Percentiles rank a stretch among this genome's conserved stretches.
Evolutionary conservation across 2,797 vertebrate genomes (phyloP).

Genomic region (Clarias laeviceps): DNA sequence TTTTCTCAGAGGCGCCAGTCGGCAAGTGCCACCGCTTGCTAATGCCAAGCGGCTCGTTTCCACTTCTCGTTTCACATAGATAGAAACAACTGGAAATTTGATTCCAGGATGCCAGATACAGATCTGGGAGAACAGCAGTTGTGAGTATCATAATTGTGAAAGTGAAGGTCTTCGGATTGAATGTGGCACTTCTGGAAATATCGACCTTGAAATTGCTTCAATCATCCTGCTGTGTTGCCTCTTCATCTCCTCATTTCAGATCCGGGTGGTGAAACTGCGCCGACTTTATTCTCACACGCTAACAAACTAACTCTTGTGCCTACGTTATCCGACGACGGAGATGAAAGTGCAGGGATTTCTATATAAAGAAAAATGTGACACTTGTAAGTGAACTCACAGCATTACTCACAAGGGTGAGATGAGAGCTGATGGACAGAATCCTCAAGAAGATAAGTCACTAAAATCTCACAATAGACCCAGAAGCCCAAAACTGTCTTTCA

Average conservation of each 20-base stretch:
- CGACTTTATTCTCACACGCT: constrained; percentile 19
- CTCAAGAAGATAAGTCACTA: not conserved
- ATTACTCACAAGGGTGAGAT: not conserved
- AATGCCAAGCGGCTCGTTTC: constrained; percentile 19
- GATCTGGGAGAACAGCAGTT: constrained; percentile 1
- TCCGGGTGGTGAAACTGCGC: constrained; percentile 3
- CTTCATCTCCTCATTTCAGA: constrained; percentile 1
- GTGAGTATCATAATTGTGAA: constrained; percentile 24
- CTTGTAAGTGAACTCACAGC: not conserved
- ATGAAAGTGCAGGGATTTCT: not conserved
- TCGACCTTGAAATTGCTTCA: constrained; percentile 38
- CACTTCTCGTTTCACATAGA: constrained; percentile 11
- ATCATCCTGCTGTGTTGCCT: constrained; percentile 18
- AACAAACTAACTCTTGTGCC: not conserved
- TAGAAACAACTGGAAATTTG: constrained; percentile 27
- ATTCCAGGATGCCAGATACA: constrained; percentile 29
- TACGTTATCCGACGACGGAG: not conserved
- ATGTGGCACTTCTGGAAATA: constrained; percentile 20
- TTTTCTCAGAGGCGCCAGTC: constrained; percentile 19
- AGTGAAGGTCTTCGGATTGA: constrained; percentile 9
- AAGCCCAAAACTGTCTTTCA: not conserved
- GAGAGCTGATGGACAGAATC: not conserved
- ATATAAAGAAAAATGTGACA: constrained; percentile 14
- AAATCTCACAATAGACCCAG: not conserved
- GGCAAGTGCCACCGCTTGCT: constrained; percentile 12